Conservation (phyloP, 2,113 vertebrate species). For the Protobothrops flavoviridis region DNA sequence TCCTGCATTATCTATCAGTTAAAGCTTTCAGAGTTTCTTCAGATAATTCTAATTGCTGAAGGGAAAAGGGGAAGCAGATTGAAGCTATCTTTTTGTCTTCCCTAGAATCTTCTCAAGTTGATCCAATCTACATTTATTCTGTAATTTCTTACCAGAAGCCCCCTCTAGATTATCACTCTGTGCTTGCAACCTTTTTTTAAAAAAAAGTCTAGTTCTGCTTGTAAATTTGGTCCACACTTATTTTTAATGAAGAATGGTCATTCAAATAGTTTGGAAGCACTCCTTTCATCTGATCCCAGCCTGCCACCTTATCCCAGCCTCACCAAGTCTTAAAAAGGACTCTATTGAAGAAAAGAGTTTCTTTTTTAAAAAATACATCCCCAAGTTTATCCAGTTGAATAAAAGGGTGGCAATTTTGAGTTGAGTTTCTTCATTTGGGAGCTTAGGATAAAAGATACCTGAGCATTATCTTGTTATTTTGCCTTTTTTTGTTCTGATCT, state of each 20-base stretch:
- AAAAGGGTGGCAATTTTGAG: conserved; percentile 48
- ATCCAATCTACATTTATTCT: not conserved
- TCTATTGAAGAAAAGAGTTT: not conserved
- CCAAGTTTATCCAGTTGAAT: conserved; percentile 10
- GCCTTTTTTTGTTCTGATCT: conserved; percentile 8
- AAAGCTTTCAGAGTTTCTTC: no score
- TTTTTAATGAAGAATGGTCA: not conserved
- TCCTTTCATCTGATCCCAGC: not conserved
- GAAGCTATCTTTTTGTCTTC: no score
- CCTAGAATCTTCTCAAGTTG: not conserved
- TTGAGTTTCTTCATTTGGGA: conserved; percentile 11
- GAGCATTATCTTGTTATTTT: conserved; percentile 28
- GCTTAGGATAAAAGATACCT: conserved; percentile 59
- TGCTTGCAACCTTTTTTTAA: not conserved
- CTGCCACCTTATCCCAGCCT: not conserved
- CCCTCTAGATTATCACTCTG: not conserved
- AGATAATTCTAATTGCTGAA: no score
- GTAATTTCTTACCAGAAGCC: not conserved
- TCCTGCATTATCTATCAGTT: no score
- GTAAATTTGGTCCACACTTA: not conserved
- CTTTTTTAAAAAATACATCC: not conserved
- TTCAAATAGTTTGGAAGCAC: not conserved
- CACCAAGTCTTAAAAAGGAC: not conserved
- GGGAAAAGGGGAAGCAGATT: no score
- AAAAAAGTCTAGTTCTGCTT: not conserved